These are phyloP conservation scores for Nesogale talazaci DNA, from an alignment of 2,113 vertebrate species.

Conservation along the genomic window DNA sequence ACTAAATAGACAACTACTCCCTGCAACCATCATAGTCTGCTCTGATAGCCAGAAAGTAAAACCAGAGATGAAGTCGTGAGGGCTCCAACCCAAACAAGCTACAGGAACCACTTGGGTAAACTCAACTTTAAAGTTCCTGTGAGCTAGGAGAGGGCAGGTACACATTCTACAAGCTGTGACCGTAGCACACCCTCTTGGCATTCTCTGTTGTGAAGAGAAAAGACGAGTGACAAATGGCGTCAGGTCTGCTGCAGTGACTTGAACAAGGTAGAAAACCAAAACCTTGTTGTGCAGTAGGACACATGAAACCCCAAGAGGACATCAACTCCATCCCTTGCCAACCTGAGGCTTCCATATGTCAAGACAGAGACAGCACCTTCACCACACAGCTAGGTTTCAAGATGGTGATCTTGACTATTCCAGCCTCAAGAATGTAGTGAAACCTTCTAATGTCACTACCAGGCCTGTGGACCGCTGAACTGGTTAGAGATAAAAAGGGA, in stretches of 20 bases:
- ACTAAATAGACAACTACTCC: background rate
- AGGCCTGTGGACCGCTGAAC: background rate
- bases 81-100: background rate
- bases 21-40: background rate
- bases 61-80: background rate
- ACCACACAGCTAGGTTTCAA: conserved; percentile 31
- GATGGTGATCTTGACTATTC: conserved; percentile 29
- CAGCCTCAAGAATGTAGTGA: conserved; percentile 8
- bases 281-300: conserved; percentile 58
- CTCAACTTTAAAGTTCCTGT: background rate
- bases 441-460: conserved; percentile 16
- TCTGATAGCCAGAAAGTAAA: background rate
- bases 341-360: conserved; percentile 28
- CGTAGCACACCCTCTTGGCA: background rate
- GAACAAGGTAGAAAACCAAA: conserved; percentile 66
- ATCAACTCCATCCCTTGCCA: conserved; percentile 1
- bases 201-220: conserved; percentile 49
- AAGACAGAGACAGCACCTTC: conserved; percentile 8
- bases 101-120: background rate
- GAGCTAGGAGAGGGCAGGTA: background rate
- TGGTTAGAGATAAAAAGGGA: background rate
- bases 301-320: conserved; percentile 37
- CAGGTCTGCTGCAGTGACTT: conserved; percentile 49
- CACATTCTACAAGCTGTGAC: background rate
- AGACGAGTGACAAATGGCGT: conserved; percentile 53